phyloP scores from a whole-genome alignment of 2,797 vertebrate genomes.

The Pseudopleuronectes americanus region DNA sequence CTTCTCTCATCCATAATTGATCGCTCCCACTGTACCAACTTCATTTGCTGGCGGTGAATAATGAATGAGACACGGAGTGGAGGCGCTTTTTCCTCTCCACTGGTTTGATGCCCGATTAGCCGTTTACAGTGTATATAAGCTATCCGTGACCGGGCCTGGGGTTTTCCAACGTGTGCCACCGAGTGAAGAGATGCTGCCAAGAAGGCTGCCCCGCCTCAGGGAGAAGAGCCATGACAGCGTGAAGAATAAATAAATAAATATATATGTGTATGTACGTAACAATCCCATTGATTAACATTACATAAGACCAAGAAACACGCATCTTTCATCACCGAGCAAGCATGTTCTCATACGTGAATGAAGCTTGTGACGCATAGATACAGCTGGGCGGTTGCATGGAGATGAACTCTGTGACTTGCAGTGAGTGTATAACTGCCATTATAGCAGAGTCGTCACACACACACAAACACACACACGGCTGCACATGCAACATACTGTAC shows the following conservation, averaged over 20 bases:
- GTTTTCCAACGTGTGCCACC: conserved; percentile 56
- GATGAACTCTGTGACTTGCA: conserved; percentile 46
- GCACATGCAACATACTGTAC: conserved; percentile 34
- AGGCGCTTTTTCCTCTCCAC: conserved; percentile 72
- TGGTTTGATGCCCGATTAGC: conserved; percentile 80
- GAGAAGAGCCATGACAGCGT: conserved; percentile 4
- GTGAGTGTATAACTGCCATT: conserved; percentile 51
- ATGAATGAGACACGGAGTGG: conserved; percentile 83
- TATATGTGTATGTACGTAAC: background rate
- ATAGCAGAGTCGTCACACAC: conserved; percentile 35
- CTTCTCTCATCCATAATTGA: conserved; percentile 86
- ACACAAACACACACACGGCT: conserved; percentile 25
- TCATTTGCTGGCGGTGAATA: conserved; percentile 84
- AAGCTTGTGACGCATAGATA: conserved; percentile 16
- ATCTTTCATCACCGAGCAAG: conserved; percentile 16
- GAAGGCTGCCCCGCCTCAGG: conserved; percentile 6
- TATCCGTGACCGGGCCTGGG: conserved; percentile 63
- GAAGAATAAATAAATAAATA: background rate
- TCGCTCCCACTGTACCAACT: conserved; percentile 83
- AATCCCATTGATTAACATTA: conserved; percentile 19
- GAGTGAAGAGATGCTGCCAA: conserved; percentile 20
- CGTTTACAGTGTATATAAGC: conserved; percentile 62
- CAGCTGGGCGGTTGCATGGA: conserved; percentile 35
- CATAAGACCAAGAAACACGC: conserved; percentile 7
- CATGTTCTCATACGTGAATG: conserved; percentile 17